Evolutionary conservation across 2,888 invertebrate species (phyloP).

Genomic region (Parnassius glacialis): DNA sequence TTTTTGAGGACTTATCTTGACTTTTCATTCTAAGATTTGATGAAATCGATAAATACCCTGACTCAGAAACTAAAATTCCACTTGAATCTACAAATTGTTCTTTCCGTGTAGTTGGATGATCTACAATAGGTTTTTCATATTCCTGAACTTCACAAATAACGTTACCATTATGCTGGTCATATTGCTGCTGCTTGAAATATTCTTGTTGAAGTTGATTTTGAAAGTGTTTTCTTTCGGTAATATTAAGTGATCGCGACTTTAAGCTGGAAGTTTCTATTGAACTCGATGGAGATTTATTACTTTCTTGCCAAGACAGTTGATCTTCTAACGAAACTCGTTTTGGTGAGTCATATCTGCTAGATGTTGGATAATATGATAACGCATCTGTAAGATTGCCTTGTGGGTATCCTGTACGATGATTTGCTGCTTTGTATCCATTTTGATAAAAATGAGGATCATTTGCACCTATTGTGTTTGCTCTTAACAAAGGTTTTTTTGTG

Average conservation of each 20-base stretch:
- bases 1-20: conserved; percentile 82
- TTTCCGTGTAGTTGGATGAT: conserved; percentile 60
- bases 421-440: conserved; percentile 85
- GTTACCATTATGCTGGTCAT: conserved; percentile 76
- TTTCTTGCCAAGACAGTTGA: conserved; percentile 81
- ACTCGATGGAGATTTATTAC: conserved; percentile 82
- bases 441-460: conserved; percentile 77
- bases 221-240: conserved; percentile 77
- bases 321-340: conserved; percentile 82
- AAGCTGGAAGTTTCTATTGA: conserved; percentile 80
- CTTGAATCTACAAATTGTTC: conserved; percentile 70
- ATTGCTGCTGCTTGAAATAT: conserved; percentile 77
- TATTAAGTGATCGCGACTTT: conserved; percentile 81
- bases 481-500: conserved; percentile 74
- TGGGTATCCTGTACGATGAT: conserved; percentile 85
- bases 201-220: conserved; percentile 79
- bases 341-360: conserved; percentile 81
- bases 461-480: conserved; percentile 79
- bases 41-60: conserved; percentile 88
- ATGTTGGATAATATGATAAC: conserved; percentile 90
- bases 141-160: conserved; percentile 60
- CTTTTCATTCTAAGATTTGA: conserved; percentile 81
- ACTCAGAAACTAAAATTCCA: conserved; percentile 86
- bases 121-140: conserved; percentile 58
- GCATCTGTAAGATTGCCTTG: conserved; percentile 89